A percentile compares a stretch with the other conserved stretches of the same genome.
Conservation (phyloP, 1,140 invertebrate genomes). For the Amyelois transitella region DNA sequence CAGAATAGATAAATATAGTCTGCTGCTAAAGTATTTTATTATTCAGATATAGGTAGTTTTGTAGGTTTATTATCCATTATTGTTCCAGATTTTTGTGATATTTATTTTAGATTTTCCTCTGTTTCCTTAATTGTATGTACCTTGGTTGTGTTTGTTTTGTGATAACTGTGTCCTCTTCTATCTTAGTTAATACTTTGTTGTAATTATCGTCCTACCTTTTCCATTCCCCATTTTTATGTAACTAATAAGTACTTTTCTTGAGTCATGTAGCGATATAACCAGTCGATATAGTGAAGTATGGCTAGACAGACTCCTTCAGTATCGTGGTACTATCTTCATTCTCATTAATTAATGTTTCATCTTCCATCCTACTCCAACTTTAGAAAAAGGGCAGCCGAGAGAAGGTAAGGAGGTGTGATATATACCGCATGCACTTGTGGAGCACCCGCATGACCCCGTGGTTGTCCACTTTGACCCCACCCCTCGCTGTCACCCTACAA, state of each 20-base stretch:
- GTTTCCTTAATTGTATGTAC: not conserved
- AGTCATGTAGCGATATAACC: not conserved
- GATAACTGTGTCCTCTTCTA: not conserved
- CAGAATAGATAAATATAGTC: too few relatives aligned
- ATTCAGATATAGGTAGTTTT: not conserved
- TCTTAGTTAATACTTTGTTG: not conserved
- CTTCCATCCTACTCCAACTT: constrained; percentile 70
- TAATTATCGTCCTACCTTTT: not conserved
- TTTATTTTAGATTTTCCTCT: not conserved
- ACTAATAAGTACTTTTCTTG: not conserved
- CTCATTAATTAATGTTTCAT: constrained; percentile 72
- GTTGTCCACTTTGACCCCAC: constrained; percentile 26
- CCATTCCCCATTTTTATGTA: not conserved
- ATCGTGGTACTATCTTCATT: constrained; percentile 45
- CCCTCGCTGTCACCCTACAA: constrained; percentile 4
- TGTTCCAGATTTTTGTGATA: not conserved
- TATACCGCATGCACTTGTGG: constrained; percentile 58
- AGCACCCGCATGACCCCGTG: constrained; percentile 61
- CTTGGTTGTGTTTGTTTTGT: not conserved
- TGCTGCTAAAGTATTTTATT: too few relatives aligned
- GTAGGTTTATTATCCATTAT: not conserved
- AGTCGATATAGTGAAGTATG: not conserved
- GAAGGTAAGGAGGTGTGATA: constrained; percentile 79
- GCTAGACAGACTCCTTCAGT: constrained; percentile 24
- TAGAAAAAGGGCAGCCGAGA: constrained; percentile 89